A percentile compares a stretch with the other conserved stretches of the same genome.
phyloP scores from a whole-genome alignment of 1,140 invertebrate genomes.

The Brachionus asplanchnoidis region DNA sequence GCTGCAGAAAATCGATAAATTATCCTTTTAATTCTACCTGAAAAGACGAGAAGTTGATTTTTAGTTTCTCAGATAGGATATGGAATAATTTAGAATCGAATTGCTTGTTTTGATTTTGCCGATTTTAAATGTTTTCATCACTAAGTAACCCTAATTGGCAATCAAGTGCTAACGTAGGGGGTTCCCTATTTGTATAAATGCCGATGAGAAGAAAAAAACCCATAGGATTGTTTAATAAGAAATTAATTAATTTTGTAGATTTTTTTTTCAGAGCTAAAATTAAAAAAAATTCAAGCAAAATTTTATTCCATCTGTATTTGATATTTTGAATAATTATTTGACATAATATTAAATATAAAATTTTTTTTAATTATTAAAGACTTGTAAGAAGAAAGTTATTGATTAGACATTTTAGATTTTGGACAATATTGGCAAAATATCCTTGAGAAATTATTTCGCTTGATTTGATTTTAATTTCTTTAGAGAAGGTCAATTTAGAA shows the following conservation, averaged over 20 bases:
- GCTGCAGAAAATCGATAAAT: background rate
- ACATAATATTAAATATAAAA: background rate
- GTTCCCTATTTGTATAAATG: background rate
- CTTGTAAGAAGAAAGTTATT: background rate
- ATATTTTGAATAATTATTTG: background rate
- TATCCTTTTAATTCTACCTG: background rate
- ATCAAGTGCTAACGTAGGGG: background rate
- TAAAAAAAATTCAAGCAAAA: too few relatives aligned
- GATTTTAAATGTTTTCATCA: background rate
- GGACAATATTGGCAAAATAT: background rate
- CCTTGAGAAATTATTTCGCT: background rate
- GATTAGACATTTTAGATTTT: background rate
- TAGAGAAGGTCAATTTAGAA: background rate
- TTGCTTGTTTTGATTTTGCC: background rate
- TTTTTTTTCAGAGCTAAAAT: too few relatives aligned
- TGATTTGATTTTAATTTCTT: background rate
- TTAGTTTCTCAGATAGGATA: background rate
- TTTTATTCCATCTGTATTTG: background rate
- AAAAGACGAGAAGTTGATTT: background rate
- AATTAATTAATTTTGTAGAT: background rate
- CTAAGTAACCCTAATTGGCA: background rate
- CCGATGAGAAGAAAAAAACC: background rate
- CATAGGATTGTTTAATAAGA: background rate
- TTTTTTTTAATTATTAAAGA: background rate
- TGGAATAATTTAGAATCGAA: background rate